Evolutionary conservation across 2,888 invertebrate genomes (phyloP), one percentile per base, ranked within the genome.

Genomic region (Auanema sp.): DNA sequence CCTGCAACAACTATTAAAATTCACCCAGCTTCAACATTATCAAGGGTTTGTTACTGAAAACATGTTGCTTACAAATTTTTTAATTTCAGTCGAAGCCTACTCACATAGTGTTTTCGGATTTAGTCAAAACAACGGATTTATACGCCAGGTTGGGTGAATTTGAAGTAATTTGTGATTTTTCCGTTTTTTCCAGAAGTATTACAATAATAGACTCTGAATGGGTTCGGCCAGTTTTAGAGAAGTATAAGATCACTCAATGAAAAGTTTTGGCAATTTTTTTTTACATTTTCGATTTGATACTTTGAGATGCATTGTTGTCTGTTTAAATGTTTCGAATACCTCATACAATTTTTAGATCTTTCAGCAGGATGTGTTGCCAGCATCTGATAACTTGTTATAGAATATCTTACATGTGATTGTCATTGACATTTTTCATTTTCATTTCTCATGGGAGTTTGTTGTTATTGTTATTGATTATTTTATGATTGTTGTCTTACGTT

Each of bases 91-190:
- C 72, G 1, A 66, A 65, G 47, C 71, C 71, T 1, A 61, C 64
- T 2, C 65, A 58, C 51, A 66, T 83, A 52, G 80, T 83, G 24
- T 83, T 79, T 68, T 69, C 76, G 3, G 78, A 81, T 25, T 68
- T 83, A 51, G 68, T 81, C 51, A 66, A 68, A 54, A 81, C 80
- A 6, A 75, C 59, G 10, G 79, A 80, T 63, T 56, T 77, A 21
- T 82, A 75, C 54, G 81, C 80, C 3, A 63, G 72, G 77, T 76
- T 47, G 64, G 72, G 60, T 61, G 21, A 11, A 23, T 43, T 43
- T 43, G n/a, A 43, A 12, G 43, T 43, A 12, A 43, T 43, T n/a
- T 43, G 43, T n/a, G 43, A 43, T 12, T 43, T n/a, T 43, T 43
- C 43, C 43, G n/a, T 11, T 53, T 25, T 12, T 64, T 51, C 11